A percentile compares a stretch with the other conserved stretches of the same genome.
Conservation (phyloP, 2,113 vertebrate genomes). For the Sylvia atricapilla region DNA sequence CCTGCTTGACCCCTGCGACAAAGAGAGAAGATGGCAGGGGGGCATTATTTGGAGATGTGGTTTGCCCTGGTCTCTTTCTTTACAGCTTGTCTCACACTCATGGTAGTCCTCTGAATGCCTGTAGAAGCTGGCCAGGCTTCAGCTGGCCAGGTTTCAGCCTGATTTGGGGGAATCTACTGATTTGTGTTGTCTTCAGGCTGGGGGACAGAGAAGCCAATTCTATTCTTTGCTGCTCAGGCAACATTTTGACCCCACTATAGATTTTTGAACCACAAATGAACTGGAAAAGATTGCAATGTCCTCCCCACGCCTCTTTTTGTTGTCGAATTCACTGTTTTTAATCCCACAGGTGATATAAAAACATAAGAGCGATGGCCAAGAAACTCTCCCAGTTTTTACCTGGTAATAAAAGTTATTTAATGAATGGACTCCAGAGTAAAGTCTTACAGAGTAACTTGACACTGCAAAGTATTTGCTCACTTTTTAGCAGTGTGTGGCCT, state of each 20-base stretch:
- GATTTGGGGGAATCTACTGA: background rate
- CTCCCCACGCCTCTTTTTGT: background rate
- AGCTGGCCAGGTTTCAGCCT: background rate
- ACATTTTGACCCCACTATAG: background rate
- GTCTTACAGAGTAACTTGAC: background rate
- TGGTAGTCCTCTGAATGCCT: background rate
- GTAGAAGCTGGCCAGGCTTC: background rate
- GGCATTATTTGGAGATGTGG: background rate
- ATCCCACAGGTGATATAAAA: conserved; percentile 23
- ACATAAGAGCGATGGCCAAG: background rate
- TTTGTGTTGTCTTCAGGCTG: background rate
- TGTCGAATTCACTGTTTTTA: conserved; percentile 40
- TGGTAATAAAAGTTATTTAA: conserved; percentile 43
- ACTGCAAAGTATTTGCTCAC: background rate
- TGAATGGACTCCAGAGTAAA: background rate
- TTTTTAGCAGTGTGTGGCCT: conserved; percentile 15
- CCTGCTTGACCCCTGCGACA: fast-evolving
- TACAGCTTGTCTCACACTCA: background rate
- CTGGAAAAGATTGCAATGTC: background rate
- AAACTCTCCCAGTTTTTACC: conserved; percentile 19
- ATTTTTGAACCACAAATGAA: conserved; percentile 20
- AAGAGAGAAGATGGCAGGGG: background rate
- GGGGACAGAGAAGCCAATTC: background rate
- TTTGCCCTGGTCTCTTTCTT: background rate
- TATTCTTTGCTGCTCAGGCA: background rate